Conservation (phyloP, 92 coral and sea anemone genomes). For the Heteractis magnifica region DNA sequence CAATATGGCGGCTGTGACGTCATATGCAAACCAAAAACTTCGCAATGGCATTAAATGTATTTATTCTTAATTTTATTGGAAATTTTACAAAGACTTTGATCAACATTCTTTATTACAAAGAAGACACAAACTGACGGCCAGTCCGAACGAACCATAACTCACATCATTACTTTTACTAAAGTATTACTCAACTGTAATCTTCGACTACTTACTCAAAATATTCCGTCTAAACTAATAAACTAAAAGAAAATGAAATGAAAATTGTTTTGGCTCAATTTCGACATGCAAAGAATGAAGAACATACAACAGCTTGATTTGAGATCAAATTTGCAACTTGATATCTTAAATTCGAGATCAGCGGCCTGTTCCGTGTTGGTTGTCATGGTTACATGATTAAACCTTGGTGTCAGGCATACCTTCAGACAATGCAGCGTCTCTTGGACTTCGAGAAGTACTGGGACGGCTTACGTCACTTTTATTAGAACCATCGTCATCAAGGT, state of each 20-base stretch:
- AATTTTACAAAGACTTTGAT: background rate
- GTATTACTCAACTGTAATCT: too few species aligned
- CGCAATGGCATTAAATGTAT: background rate
- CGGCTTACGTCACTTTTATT: slow-evolving; percentile 79
- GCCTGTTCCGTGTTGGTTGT: background rate
- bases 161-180: too few species aligned
- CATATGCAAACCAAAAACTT: background rate
- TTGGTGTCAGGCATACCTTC: slow-evolving; percentile 70
- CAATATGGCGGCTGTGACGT: background rate
- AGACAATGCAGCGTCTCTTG: slow-evolving; percentile 51
- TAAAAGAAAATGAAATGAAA: too few species aligned
- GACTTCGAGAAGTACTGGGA: slow-evolving; percentile 63
- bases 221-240: too few species aligned
- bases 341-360: background rate
- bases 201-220: too few species aligned
- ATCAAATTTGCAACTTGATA: background rate
- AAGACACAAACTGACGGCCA: too few species aligned
- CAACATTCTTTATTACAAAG: background rate
- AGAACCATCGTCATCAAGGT: slow-evolving; percentile 80
- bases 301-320: background rate
- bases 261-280: background rate
- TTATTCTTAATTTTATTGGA: too few species aligned
- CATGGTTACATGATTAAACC: slow-evolving; percentile 33
- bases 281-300: background rate
- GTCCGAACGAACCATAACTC: too few species aligned